These are phyloP conservation scores for Monochamus saltuarius DNA, from an alignment of 1,140 invertebrate species.

Conservation along the genomic window DNA sequence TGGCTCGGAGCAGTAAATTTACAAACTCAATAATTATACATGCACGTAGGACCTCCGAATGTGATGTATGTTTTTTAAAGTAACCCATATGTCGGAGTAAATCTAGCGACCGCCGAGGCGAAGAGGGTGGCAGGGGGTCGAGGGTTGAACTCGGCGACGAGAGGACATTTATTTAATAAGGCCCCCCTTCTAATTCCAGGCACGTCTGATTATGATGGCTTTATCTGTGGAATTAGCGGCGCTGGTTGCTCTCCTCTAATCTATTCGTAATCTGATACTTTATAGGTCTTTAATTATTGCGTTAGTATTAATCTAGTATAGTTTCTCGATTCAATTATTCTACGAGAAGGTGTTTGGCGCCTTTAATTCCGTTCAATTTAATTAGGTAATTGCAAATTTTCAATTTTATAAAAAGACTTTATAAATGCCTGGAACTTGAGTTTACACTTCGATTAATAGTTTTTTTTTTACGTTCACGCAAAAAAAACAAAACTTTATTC, in stretches of 20 bases:
- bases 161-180: slow-evolving; percentile 23
- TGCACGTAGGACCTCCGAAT: slow-evolving; percentile 18
- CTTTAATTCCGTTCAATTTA: no score
- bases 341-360: no score
- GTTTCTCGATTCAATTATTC: no score
- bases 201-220: slow-evolving; percentile 29
- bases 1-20: no score
- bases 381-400: no score
- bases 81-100: slow-evolving; percentile 29
- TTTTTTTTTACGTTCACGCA: no score
- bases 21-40: no score
- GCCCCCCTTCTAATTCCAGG: slow-evolving; percentile 22
- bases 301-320: no score
- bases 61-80: slow-evolving; percentile 32
- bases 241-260: slow-evolving; percentile 9
- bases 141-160: neutral
- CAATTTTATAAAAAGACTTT: no score
- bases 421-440: no score
- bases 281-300: neutral
- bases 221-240: slow-evolving; percentile 20
- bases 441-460: no score
- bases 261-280: slow-evolving; percentile 3
- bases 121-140: slow-evolving; percentile 17
- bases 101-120: slow-evolving; percentile 7
- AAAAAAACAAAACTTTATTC: no score